Evolutionary conservation across 53 echinoderm and acorn worm species (phyloP), one percentile per base, ranked within the genome.

Genomic region (Hippasteria phrygiana): DNA sequence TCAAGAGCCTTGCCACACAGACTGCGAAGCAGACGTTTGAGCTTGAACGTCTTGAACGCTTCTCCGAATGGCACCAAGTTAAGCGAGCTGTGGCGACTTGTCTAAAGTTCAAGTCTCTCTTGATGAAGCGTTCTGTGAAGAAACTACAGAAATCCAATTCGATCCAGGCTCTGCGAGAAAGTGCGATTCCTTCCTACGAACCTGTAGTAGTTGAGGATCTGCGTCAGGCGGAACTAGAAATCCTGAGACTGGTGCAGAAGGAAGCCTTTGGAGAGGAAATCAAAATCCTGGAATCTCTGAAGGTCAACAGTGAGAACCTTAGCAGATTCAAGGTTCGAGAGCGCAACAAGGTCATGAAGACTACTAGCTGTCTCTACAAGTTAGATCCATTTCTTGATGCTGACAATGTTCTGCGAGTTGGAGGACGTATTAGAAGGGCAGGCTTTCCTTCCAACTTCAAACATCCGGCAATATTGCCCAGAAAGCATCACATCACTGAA

Each of bases 21-120:
- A 48, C 33, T n/a, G 43, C 1, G 24, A 13, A 63, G 53, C 3
- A 36, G 26, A 10, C 17, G 5, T 65, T 92, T 7, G 83, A 88
- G 17, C 14, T 70, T 29, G 34, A 73, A 4, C 37, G 88, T 3
- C 76, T 94, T 17, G 78, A 90, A 5, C 77, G 90, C 0, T 94
- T 92, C 43, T 88, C 95, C 0, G 79, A 48, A 16, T 93, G 93
- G 91, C 5, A 55, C 33, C 38, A 22, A 36, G 77, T 73, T 31
- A 89, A 55, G 53, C 37, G 87, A 87, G 87, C 80, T 20, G 43
- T 93, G 2, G 91, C 93, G 7, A 73, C 65, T 51, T 95, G 95
- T 73, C 40, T 87, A 41, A 8, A 42, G n/a, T 81, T 89, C 62
- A 95, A 74, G 24, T 55, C 78, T 27, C 31, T 43, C 34, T 32